Evolutionary conservation across 23 tunicate genomes (phyloP), one percentile per base, ranked within the genome.

Genomic region (Styela clava): DNA sequence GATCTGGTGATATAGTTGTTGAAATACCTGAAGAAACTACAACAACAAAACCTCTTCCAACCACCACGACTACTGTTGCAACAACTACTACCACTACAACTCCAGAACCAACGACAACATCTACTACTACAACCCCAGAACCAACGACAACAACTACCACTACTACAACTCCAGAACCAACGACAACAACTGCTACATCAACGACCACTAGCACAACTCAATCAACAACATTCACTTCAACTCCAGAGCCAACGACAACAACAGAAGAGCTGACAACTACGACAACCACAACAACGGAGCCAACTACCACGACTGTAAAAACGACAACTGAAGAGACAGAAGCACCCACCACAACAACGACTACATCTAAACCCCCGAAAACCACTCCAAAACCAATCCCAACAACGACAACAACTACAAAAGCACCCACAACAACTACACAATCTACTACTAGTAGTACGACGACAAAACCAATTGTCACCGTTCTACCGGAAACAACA

Each of bases 81-180:
- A 24, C 83, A 16, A 65, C 92, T 3, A 83, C 97, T 52, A 88
- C 91, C 31, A 80, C 89, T 27, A 76, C 80, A n/a, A 44, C 80
- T 73, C 24, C 29, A 34, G 25, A 25, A 19, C 34, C 80, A 34
- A 76, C 80, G 2, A 76, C 78, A 63, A 81, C 84, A 22, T 35
- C 82, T 25, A 63, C 85, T 21, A 69, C 81, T 18, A 83, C 88
- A 33, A 44, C 33, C n/a, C 26, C 62, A 63, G 68, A 83, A 30
- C 79, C 83, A 33, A 69, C 86, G n/a, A 85, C 86, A 16, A 69
- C 86, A 20, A 64, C 78, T 16, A 77, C 86, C 22, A 35, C 79
- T 21, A 62, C 35, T 2, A 70, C 85, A 2, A 82, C 85, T 3
- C 16, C 82, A 19, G 32, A 27, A 69, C 78, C 78, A 35, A 62